Percentiles rank a stretch among this genome's conserved stretches.
Conservation (phyloP, 1,140 invertebrate species). For the Xylocopa sonorina region DNA sequence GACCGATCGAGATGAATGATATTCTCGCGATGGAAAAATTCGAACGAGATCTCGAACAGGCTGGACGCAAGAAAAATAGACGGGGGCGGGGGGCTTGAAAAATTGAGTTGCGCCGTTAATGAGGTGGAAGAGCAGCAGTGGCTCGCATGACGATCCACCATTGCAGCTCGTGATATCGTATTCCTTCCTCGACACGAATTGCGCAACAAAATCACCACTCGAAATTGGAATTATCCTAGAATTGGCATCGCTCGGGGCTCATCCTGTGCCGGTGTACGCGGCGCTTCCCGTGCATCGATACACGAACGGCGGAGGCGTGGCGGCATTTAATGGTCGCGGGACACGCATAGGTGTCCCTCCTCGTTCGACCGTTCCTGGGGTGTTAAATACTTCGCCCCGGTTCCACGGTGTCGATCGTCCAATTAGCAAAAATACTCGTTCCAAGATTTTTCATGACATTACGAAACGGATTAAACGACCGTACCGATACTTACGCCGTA, state of each 20-base stretch:
- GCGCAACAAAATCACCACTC: constrained; percentile 74
- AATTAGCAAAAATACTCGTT: constrained; percentile 13
- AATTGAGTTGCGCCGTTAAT: constrained; percentile 16
- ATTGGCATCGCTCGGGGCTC: constrained; percentile 66
- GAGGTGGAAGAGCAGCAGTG: constrained; percentile 43
- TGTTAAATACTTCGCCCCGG: constrained; percentile 46
- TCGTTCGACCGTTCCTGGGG: constrained; percentile 18
- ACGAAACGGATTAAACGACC: neutral
- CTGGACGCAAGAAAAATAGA: neutral
- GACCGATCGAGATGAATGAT: too few relatives aligned
- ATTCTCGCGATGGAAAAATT: too few relatives aligned
- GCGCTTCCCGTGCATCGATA: constrained; percentile 65
- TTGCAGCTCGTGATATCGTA: constrained; percentile 68
- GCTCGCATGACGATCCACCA: constrained; percentile 71
- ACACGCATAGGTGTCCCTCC: constrained; percentile 64
- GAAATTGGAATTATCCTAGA: constrained; percentile 75
- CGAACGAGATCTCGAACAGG: neutral
- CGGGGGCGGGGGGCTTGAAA: neutral
- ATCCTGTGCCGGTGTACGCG: constrained; percentile 53
- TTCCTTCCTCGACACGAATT: constrained; percentile 75
- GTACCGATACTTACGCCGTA: neutral
- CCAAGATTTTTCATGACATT: constrained; percentile 19
- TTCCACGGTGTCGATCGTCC: constrained; percentile 10
- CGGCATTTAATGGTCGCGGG: constrained; percentile 60
- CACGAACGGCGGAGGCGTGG: constrained; percentile 59